These are phyloP conservation scores for Columba guinea DNA, from an alignment of 2,797 vertebrate species.

Conservation along the genomic window DNA sequence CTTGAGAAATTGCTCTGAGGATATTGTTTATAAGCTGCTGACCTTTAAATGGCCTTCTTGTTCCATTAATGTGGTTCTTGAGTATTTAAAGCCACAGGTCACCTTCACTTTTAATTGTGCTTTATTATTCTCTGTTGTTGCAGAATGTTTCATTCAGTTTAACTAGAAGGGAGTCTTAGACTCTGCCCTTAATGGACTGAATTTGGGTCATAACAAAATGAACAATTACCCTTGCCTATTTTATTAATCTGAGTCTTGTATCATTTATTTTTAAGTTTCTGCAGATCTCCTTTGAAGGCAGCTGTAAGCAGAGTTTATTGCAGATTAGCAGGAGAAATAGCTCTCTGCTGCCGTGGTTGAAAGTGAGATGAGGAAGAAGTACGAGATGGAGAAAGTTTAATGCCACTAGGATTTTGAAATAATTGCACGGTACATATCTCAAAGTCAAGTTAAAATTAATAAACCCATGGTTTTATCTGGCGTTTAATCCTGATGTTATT, in stretches of 20 bases:
- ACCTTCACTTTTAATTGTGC: constrained; percentile 77
- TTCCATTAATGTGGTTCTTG: constrained; percentile 53
- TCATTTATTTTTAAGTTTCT: constrained; percentile 28
- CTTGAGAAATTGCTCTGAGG: constrained; percentile 22
- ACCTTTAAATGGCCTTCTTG: constrained; percentile 71
- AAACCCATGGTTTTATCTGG: constrained; percentile 3
- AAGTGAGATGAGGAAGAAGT: neutral
- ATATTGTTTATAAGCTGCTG: constrained; percentile 65
- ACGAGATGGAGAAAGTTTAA: neutral
- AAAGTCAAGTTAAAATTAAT: constrained; percentile 48
- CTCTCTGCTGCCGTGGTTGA: neutral
- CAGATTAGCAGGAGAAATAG: constrained; percentile 3
- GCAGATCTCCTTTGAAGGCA: neutral
- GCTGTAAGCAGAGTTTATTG: constrained; percentile 7
- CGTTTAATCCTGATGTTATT: neutral
- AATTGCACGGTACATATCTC: constrained; percentile 27
- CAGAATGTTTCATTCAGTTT: constrained; percentile 75
- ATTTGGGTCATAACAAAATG: constrained; percentile 70
- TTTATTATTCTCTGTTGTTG: constrained; percentile 73
- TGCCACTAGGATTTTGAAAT: neutral
- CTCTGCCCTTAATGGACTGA: constrained; percentile 59
- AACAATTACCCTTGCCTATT: constrained; percentile 57
- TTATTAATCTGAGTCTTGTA: constrained; percentile 70
- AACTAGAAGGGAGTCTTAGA: constrained; percentile 61
- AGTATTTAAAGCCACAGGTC: constrained; percentile 68